phyloP scores from a whole-genome alignment of 1,140 invertebrate species.

The Phthorimaea operculella region DNA sequence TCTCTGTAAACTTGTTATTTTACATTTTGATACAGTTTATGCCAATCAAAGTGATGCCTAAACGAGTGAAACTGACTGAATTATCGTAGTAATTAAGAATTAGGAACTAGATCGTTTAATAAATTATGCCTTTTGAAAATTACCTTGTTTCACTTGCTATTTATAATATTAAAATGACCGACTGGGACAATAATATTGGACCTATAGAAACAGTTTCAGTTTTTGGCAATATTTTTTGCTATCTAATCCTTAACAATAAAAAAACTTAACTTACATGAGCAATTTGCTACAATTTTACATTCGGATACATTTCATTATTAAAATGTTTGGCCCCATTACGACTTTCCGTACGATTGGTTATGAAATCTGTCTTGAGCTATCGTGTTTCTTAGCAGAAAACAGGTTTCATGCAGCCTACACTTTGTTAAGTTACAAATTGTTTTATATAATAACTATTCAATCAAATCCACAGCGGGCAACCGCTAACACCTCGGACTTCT shows the following conservation, averaged over 20 bases:
- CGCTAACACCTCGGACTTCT: background rate
- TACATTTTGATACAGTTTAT: background rate
- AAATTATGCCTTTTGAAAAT: constrained; percentile 28
- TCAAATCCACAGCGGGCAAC: background rate
- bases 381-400: background rate
- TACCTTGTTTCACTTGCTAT: constrained; percentile 14
- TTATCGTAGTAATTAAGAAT: constrained; percentile 3
- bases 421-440: background rate
- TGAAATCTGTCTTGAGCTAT: background rate
- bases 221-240: background rate
- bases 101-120: constrained; percentile 37
- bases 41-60: background rate
- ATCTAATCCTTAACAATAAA: background rate
- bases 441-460: background rate
- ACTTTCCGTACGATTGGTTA: background rate
- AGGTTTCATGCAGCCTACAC: background rate
- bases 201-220: background rate
- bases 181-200: background rate
- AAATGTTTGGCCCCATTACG: background rate
- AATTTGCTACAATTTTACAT: background rate
- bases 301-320: background rate
- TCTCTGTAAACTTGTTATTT: background rate
- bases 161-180: constrained; percentile 10
- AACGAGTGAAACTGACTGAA: constrained; percentile 12
- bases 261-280: background rate